These are phyloP conservation scores for Galago senegalensis DNA, from an alignment of 2,797 vertebrate genomes.

Conservation along the genomic window DNA sequence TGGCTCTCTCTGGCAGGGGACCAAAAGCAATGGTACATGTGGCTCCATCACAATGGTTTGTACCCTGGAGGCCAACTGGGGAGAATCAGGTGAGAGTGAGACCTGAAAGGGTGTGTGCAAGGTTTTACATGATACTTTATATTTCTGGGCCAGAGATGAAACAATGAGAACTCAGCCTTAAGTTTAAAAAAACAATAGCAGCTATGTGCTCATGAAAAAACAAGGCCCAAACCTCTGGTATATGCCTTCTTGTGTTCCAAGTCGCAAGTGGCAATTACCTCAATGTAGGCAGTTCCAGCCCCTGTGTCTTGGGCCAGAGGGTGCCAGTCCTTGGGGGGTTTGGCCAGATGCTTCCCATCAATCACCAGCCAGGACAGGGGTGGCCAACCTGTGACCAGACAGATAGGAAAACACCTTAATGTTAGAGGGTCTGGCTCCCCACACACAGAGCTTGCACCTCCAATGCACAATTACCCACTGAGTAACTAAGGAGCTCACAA, in stretches of 20 bases:
- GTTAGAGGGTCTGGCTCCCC: neutral
- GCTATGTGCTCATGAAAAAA: neutral
- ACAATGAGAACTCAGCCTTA: neutral
- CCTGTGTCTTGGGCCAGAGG: slow-evolving; percentile 92
- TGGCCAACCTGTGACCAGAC: slow-evolving; percentile 94
- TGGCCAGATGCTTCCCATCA: slow-evolving; percentile 97
- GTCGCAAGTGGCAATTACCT: slow-evolving; percentile 88
- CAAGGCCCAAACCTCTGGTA: accelerated
- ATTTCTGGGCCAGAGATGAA: neutral
- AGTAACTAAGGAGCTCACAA: neutral
- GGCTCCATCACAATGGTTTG: neutral
- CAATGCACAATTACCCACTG: neutral
- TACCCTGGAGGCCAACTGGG: neutral
- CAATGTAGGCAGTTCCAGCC: slow-evolving; percentile 95
- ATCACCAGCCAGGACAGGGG: slow-evolving; percentile 97
- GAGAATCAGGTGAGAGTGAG: neutral
- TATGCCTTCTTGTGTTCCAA: neutral
- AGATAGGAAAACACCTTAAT: neutral
- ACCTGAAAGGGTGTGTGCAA: neutral
- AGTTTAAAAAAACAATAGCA: neutral
- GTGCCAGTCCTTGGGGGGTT: slow-evolving; percentile 97
- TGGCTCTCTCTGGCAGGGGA: neutral
- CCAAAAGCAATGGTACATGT: too few species aligned
- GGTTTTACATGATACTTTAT: neutral
- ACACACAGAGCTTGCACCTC: accelerated